Conservation (phyloP, 2,113 vertebrate genomes). For the Pipra filicauda region DNA sequence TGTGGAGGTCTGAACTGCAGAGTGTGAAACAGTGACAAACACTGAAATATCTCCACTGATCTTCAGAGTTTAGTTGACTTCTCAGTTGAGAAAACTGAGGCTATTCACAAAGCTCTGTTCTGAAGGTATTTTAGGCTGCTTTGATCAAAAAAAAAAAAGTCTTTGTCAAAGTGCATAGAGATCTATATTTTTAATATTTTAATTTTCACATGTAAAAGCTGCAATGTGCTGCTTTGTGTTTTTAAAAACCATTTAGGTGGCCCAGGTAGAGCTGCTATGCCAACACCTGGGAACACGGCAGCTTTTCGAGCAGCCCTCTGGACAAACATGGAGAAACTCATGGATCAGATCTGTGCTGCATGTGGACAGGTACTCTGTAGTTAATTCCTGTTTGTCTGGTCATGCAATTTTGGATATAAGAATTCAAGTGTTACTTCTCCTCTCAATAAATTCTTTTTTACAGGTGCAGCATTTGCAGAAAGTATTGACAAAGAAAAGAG, state of each 20-base stretch:
- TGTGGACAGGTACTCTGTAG: slow-evolving; percentile 81
- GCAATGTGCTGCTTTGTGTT: not conserved
- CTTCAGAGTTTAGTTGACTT: not conserved
- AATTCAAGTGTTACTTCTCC: not conserved
- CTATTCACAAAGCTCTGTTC: not conserved
- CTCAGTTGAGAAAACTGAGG: not conserved
- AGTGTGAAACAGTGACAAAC: not conserved
- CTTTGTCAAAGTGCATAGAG: not conserved
- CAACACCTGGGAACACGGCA: slow-evolving; percentile 90
- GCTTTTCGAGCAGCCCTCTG: slow-evolving; percentile 94
- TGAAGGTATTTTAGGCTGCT: not conserved
- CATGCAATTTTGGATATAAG: not conserved
- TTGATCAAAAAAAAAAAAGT: not conserved
- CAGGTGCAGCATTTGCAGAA: slow-evolving; percentile 97
- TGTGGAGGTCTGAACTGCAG: not conserved
- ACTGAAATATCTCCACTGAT: not conserved
- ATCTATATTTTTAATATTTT: not conserved
- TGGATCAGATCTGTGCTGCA: slow-evolving; percentile 94
- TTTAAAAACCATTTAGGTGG: slow-evolving; percentile 73
- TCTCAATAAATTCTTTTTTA: not conserved
- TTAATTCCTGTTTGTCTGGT: not conserved
- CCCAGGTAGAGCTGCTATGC: slow-evolving; percentile 92
- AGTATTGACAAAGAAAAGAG: slow-evolving; percentile 93
- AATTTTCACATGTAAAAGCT: not conserved
- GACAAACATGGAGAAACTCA: slow-evolving; percentile 97